Conservation (phyloP, 2,113 vertebrate genomes). For the Malurus alboscapulatus region DNA sequence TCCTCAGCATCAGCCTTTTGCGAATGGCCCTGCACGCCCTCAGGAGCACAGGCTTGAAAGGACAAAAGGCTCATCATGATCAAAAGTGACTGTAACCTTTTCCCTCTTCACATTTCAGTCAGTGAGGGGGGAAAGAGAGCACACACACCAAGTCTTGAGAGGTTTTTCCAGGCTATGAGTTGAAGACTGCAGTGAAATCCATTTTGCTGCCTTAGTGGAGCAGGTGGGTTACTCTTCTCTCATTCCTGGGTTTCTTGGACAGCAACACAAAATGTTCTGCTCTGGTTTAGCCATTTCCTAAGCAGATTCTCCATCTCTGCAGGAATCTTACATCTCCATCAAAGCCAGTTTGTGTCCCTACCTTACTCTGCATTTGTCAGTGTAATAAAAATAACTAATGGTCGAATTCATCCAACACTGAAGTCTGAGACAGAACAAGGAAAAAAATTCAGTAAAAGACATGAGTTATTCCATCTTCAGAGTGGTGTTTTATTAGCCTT, state of each 20-base stretch:
- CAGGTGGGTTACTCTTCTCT: background rate
- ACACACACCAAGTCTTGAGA: background rate
- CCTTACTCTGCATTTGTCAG: background rate
- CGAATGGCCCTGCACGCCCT: background rate
- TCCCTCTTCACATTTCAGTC: background rate
- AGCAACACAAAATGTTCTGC: background rate
- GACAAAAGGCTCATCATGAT: background rate
- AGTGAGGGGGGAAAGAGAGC: background rate
- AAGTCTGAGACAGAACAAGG: background rate
- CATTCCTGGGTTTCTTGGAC: fast-evolving
- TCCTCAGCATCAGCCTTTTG: background rate
- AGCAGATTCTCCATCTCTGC: background rate
- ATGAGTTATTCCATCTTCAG: background rate
- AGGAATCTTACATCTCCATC: background rate
- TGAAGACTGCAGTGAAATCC: background rate
- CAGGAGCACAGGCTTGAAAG: background rate
- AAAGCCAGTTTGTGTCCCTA: background rate
- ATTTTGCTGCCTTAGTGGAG: background rate
- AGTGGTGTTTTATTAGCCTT: conserved; percentile 24
- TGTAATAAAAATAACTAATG: conserved; percentile 32
- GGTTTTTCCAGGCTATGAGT: background rate
- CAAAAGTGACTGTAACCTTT: background rate
- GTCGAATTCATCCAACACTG: background rate
- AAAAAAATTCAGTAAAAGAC: background rate
- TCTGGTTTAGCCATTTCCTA: background rate